phyloP scores from a whole-genome alignment of 2,113 vertebrate species.

The Rhagologus leucostigma region DNA sequence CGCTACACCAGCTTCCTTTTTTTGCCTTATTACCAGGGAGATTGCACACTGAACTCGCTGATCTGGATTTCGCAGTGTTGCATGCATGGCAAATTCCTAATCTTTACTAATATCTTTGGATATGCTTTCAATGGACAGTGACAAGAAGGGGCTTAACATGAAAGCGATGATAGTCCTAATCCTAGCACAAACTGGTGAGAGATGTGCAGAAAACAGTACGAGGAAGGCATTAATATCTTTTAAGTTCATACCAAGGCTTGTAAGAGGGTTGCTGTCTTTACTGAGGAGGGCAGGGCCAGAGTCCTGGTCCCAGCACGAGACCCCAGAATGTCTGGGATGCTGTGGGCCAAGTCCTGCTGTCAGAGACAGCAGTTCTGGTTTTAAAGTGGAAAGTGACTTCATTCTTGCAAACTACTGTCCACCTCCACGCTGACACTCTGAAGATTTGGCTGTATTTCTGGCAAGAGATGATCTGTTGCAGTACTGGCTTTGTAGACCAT shows the following conservation, averaged over 20 bases:
- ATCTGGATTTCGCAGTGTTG: neutral
- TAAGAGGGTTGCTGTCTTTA: neutral
- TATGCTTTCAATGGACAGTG: slow-evolving; percentile 61
- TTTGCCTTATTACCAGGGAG: neutral
- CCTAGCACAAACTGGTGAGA: slow-evolving; percentile 63
- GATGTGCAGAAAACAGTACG: slow-evolving; percentile 1
- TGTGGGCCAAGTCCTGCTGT: fast-evolving
- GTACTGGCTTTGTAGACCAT: neutral
- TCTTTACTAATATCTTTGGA: slow-evolving; percentile 59
- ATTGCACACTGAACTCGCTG: neutral
- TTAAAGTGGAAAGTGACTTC: neutral
- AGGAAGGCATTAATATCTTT: neutral
- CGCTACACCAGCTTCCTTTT: neutral
- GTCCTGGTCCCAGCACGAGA: neutral
- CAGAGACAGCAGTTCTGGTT: neutral
- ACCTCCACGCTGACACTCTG: neutral
- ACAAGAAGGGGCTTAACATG: slow-evolving; percentile 67
- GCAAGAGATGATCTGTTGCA: neutral
- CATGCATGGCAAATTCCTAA: slow-evolving; percentile 19
- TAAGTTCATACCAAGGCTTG: neutral
- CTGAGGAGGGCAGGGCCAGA: neutral
- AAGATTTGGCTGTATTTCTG: neutral
- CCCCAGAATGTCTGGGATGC: neutral
- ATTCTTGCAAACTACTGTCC: neutral
- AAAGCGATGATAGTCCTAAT: slow-evolving; percentile 59